Evolutionary conservation across 2,888 invertebrate species (phyloP).

Genomic region (Merodon equestris): DNA sequence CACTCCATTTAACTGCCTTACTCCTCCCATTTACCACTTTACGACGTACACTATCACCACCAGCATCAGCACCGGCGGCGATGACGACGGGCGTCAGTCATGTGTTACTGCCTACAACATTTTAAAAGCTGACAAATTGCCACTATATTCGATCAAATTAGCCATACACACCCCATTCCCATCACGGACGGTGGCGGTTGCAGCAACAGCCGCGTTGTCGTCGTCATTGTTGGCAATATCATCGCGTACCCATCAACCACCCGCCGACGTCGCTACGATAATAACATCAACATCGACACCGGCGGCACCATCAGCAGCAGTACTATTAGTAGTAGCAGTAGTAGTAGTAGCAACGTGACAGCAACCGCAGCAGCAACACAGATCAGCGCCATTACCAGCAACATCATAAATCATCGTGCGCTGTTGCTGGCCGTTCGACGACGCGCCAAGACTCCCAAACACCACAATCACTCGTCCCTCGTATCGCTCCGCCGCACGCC

Average conservation of each 20-base stretch:
- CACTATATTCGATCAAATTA: constrained; percentile 68
- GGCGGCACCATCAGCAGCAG: constrained; percentile 17
- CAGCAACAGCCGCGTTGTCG: constrained; percentile 53
- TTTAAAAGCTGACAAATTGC: constrained; percentile 65
- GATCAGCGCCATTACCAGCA: constrained; percentile 66
- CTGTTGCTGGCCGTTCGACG: constrained; percentile 22
- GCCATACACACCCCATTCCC: constrained; percentile 66
- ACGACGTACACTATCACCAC: constrained; percentile 4
- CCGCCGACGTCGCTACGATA: no score
- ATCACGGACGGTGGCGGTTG: constrained; percentile 54
- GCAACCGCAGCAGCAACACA: constrained; percentile 54
- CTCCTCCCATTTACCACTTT: constrained; percentile 49
- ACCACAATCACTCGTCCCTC: neutral
- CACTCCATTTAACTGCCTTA: constrained; percentile 62
- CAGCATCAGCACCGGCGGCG: neutral
- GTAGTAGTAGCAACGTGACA: constrained; percentile 22
- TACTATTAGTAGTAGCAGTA: constrained; percentile 22
- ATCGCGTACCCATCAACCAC: no score
- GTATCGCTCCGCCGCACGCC: no score
- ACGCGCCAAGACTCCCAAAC: constrained; percentile 59
- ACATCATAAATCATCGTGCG: constrained; percentile 65
- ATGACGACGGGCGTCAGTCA: constrained; percentile 11
- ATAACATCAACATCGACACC: constrained; percentile 3
- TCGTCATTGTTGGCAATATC: neutral
- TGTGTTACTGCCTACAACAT: constrained; percentile 56